Evolutionary conservation across 2,888 invertebrate species (phyloP).

Genomic region (Drosophila melanosoma): DNA sequence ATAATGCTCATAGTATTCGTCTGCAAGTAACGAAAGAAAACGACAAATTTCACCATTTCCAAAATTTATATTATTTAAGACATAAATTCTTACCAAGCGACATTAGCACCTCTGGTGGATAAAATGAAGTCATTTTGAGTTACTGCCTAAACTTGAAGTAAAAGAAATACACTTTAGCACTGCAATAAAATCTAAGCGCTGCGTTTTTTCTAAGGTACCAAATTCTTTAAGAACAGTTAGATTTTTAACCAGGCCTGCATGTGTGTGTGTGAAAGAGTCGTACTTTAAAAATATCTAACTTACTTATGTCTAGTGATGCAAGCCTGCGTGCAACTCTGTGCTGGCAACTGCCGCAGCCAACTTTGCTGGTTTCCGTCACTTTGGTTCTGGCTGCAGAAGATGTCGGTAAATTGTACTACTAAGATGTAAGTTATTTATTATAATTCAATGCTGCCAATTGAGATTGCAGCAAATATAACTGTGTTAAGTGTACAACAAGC

Average conservation of each 20-base stretch:
- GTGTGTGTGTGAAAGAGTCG: background rate
- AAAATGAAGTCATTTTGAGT: constrained; percentile 21
- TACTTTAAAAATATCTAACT: background rate
- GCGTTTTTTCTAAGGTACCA: background rate
- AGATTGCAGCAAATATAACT: constrained; percentile 78
- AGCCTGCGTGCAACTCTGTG: background rate
- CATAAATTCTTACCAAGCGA: constrained; percentile 27
- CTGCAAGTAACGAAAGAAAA: constrained; percentile 19
- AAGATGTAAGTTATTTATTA: constrained; percentile 52
- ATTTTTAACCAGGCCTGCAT: constrained; percentile 1
- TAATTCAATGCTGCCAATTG: background rate
- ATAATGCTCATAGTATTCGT: constrained; percentile 44
- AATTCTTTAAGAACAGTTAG: constrained; percentile 48
- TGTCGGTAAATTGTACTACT: accelerated
- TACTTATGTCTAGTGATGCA: background rate
- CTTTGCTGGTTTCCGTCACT: constrained; percentile 38
- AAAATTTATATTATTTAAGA: background rate
- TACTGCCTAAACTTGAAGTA: background rate
- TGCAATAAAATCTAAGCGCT: background rate
- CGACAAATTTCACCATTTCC: accelerated
- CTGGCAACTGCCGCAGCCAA: constrained; percentile 25
- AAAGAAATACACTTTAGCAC: background rate
- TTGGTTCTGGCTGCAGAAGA: constrained; percentile 9
- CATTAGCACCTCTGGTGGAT: constrained; percentile 8
- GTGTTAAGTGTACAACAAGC: constrained; percentile 44